Conservation (phyloP, 2,888 invertebrate species). For the Torymus aiolomorphi region DNA sequence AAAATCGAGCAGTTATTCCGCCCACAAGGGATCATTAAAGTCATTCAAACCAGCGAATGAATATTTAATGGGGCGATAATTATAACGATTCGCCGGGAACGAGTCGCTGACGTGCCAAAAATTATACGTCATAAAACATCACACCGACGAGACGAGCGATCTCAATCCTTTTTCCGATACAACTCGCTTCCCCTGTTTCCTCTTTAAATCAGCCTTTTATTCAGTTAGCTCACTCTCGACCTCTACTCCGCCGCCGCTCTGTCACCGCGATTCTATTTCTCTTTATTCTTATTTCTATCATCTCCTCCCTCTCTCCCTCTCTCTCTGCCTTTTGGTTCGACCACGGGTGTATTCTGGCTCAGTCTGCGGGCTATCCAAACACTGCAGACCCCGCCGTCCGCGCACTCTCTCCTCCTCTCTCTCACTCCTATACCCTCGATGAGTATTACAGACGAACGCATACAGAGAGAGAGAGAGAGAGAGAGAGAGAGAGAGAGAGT, state of each 20-base stretch:
- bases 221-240: slow-evolving; percentile 3
- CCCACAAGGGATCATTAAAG: no score
- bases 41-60: no score
- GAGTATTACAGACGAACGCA: slow-evolving; percentile 35
- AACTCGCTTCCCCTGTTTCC: slow-evolving; percentile 6
- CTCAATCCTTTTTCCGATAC: slow-evolving; percentile 1
- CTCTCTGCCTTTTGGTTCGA: slow-evolving; percentile 2
- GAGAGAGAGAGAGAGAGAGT: slow-evolving; percentile 1
- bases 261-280: neutral
- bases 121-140: neutral
- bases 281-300: slow-evolving; percentile 4
- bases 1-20: no score
- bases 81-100: no score
- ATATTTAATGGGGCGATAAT: no score
- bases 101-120: neutral
- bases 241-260: neutral
- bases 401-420: no score
- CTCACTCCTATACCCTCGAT: neutral
- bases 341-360: neutral
- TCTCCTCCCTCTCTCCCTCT: neutral
- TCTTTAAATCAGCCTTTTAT: slow-evolving; percentile 17
- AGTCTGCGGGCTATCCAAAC: slow-evolving; percentile 36
- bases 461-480: neutral
- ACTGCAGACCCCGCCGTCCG: neutral
- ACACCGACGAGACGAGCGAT: neutral